Base-by-base conservation (phyloP, 2,888 invertebrate species). In the Hyposoter didymator region DNA sequence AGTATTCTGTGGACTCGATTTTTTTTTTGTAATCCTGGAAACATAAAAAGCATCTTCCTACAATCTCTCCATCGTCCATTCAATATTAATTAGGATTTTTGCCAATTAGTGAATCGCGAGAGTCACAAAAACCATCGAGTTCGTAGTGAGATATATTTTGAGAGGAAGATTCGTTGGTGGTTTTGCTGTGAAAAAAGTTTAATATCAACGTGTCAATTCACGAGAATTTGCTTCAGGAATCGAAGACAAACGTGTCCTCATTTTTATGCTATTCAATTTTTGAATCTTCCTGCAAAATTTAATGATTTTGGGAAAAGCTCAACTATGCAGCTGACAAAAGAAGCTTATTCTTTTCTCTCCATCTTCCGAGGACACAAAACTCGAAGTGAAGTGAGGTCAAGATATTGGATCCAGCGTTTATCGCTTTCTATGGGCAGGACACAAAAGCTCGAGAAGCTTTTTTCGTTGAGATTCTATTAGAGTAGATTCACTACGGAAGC, bases 351-450 rank as follows among this genome's bases (percentile, higher is more conserved):
- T 22, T 19, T 70, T 28, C 19, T 39, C 22, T 35, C 12, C 10
- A 14, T 1, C 12, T 67, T 22, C 3, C 4, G 52, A 14, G 28
- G 32, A 35, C 45, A 14, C 47, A 7, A 14, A 66, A 39, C 62
- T 64, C 75, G 22, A 66, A 66, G 45, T 10, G 14, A 64, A 32
- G 64, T 49, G 35, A 14, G 49, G 64, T 64, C 64, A 64, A 75
- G 35, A 35, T 49, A 47, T 47, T 76, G 75, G 35, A 76, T 49
- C 47, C n/a, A 19, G 35, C 49, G 19, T 47, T 66, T 49, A 49
- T 66, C 47, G 64, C n/a, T 76, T 45, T 66, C 45, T 35, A 32
- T 32, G 45, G 45, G 12, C 22, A 28, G 22, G 47, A 47, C 64
- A 45, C 12, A 28, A 75, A 62, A n/a, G 14, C 74, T 45, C 62